These are phyloP conservation scores for Plebejus anna DNA, from an alignment of 2,888 invertebrate species.

Conservation along the genomic window DNA sequence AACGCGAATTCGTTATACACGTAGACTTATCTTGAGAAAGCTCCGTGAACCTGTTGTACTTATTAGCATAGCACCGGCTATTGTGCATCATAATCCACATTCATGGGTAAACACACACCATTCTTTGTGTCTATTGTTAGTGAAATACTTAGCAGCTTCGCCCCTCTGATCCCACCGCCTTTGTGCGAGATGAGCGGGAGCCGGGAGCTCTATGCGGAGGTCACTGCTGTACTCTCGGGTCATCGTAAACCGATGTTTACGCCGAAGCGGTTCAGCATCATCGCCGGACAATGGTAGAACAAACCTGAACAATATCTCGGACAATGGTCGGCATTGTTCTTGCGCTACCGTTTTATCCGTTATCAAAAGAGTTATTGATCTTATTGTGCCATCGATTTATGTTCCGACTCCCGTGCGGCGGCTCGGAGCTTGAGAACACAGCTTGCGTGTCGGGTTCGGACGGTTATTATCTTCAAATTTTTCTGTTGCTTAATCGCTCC, in stretches of 20 bases:
- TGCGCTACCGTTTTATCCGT: constrained; percentile 74
- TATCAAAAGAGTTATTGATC: constrained; percentile 71
- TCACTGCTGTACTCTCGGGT: constrained; percentile 68
- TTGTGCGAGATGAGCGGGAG: constrained; percentile 56
- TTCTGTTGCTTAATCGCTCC: constrained; percentile 31
- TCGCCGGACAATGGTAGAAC: constrained; percentile 55
- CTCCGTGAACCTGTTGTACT: constrained; percentile 72
- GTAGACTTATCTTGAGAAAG: constrained; percentile 73
- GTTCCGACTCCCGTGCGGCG: constrained; percentile 55
- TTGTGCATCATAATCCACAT: constrained; percentile 70
- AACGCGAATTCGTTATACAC: constrained; percentile 79
- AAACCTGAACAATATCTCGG: constrained; percentile 46
- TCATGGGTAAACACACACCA: constrained; percentile 79
- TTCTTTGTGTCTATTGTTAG: constrained; percentile 70
- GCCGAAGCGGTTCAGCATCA: constrained; percentile 44
- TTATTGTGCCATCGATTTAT: constrained; percentile 69
- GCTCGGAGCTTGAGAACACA: constrained; percentile 65
- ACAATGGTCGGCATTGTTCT: constrained; percentile 66
- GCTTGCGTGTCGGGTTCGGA: constrained; percentile 41
- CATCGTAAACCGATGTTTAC: constrained; percentile 54
- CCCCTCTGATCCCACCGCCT: constrained; percentile 68
- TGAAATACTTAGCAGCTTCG: constrained; percentile 74
- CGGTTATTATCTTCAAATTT: constrained; percentile 39
- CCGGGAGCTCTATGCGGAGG: constrained; percentile 54
- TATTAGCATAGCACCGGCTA: constrained; percentile 69